Evolutionary conservation across 1,140 invertebrate species (phyloP), one percentile per base, ranked within the genome.

Genomic region (Drosophila suzukii): DNA sequence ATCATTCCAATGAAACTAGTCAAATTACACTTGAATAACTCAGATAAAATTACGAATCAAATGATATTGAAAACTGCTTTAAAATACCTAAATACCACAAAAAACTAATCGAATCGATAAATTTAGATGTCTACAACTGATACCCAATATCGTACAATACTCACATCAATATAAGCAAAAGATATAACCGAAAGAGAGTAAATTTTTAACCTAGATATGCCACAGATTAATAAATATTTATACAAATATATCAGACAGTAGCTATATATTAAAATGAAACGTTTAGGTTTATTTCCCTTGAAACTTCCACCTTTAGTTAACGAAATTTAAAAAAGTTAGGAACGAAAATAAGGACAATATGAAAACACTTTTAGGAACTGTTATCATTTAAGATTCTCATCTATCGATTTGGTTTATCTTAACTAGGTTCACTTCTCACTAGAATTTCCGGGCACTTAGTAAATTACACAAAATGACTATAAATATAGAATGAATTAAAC

Each of bases 331-430:
- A 27, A 34, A 61, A 57, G 57, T 70, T 59, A 44, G 79, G 43
- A 75, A 70, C 56, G 58, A 66, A 76, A 78, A 79, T 73, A 74
- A 62, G 38, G 79, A 81, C 78, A 81, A 81, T 81, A 81, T 81
- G 13, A 13, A 76, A 81, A 30, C 24, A 41, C 32, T 41, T 59
- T 68, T 67, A 39, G 67, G 51, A 76, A 36, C 63, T 54, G 27
- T 44, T 72, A 44, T 56, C 1, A 49, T 78, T 71, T 66, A 27
- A 5, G 13, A 15, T 56, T 60, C 50, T 63, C 15, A 39, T 47
- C 70, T 30, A 17, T 76, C 51, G 7, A 12, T 59, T 76, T 34
- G 10, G n/a, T 32, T 46, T 56, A 13, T 24, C 10, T 39, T 20
- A 49, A 41, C 8, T 71, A 67, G 41, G 49, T 67, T 67, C 51